A percentile compares a stretch with the other conserved stretches of the same genome.
Evolutionary conservation across 2,888 invertebrate genomes (phyloP).

Genomic region (Lamproptera curius): DNA sequence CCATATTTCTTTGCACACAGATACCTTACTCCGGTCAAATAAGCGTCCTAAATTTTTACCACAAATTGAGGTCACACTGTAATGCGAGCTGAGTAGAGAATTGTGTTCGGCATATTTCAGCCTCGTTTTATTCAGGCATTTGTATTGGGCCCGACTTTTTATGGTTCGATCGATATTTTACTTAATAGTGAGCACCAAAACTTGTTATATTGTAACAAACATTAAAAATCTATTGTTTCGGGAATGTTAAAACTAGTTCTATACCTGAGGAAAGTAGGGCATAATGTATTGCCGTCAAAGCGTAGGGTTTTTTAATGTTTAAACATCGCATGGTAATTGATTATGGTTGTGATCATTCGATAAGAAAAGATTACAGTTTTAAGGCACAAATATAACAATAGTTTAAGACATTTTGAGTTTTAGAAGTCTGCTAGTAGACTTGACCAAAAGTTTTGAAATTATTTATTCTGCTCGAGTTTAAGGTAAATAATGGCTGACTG

Average conservation of each 20-base stretch:
- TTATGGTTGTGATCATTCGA: too few species aligned
- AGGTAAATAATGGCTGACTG: too few species aligned
- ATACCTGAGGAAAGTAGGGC: background rate
- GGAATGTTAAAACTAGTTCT: background rate
- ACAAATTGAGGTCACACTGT: conserved; percentile 15
- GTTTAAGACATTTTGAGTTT: too few species aligned
- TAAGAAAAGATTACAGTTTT: too few species aligned
- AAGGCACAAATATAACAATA: too few species aligned
- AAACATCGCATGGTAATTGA: too few species aligned
- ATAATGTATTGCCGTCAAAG: background rate
- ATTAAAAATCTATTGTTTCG: background rate
- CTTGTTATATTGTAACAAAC: background rate
- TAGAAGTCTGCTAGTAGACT: too few species aligned
- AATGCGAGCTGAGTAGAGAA: conserved; percentile 10
- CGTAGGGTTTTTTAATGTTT: background rate
- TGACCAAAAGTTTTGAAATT: too few species aligned
- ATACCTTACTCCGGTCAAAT: conserved; percentile 21
- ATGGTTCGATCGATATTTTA: too few species aligned
- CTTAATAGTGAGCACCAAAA: too few species aligned
- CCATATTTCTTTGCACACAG: conserved; percentile 6
- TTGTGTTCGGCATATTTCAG: conserved; percentile 5
- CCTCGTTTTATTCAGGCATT: conserved; percentile 1
- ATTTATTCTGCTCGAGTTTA: too few species aligned
- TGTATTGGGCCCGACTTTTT: too few species aligned
- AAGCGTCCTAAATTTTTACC: conserved; percentile 21